Base-by-base conservation (phyloP, 2,113 vertebrate species). In the Coracopsis vasa region DNA sequence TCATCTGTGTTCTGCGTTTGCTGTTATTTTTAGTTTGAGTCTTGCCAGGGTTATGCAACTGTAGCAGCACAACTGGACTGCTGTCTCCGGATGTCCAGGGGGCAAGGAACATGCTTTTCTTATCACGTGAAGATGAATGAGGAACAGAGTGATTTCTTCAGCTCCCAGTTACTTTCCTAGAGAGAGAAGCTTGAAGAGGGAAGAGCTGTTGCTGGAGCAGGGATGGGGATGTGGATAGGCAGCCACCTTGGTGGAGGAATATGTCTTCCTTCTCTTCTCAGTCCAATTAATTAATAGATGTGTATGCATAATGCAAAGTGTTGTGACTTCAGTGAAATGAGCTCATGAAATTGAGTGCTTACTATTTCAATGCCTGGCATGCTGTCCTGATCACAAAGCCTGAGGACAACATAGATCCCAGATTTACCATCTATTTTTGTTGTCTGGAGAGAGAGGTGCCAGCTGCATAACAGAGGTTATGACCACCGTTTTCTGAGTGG, bases 11-110 rank as follows among this genome's bases (percentile, higher is more conserved):
- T 95, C 93, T 61, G 65, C 2, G 11, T 94, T 95, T 93, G 86
- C 88, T 92, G 82, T 93, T 97, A 95, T 96, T 97, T 97, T 95
- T 97, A 94, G 94, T 60, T 64, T 71, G 69, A 91, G 69, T 66
- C 65, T 94, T 95, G 72, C 58, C 65, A 84, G 51, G 51, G 73
- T 97, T 95, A 85, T n/a, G 91, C 91, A 95, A 92, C 92, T 35
- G 45, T 50, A 50, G 50, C 80, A 82, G 90, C 77, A 84, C 69
- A 80, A 88, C 45, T 2, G 14, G 35, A 33, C 42, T 58, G 25
- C 83, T 64, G 62, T 78, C 54, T 88, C 82, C 54, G 11, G 67
- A 90, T 84, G 80, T 96, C 88, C 17, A 0, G 33, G 72, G 85
- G 47, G 79, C 69, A 72, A 80, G 83, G 90, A 95, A 94, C 88